Evolutionary conservation across 2,797 vertebrate species (phyloP).

Genomic region (Ptychobarbus kaznakovi): DNA sequence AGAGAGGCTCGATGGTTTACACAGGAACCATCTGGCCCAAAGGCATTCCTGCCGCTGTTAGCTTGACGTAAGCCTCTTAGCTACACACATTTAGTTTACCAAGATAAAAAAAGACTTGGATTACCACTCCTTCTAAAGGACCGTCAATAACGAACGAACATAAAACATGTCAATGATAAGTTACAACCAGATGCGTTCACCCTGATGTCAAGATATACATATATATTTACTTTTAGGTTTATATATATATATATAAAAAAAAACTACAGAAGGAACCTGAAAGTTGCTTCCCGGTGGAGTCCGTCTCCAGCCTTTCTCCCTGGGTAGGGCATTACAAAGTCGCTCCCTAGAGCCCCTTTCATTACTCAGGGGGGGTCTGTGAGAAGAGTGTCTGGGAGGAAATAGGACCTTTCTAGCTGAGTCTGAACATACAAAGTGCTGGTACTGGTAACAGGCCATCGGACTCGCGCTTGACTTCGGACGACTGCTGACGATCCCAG

Average conservation of each 20-base stretch:
- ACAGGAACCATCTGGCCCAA: slow-evolving; percentile 70
- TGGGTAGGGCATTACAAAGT: slow-evolving; percentile 61
- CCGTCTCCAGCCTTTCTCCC: slow-evolving; percentile 65
- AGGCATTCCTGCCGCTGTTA: slow-evolving; percentile 69
- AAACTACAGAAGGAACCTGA: slow-evolving; percentile 78
- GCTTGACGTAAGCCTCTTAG: slow-evolving; percentile 71
- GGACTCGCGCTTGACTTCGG: slow-evolving; percentile 10
- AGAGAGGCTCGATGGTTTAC: slow-evolving; percentile 64
- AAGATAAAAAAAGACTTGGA: slow-evolving; percentile 66
- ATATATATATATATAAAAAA: not conserved
- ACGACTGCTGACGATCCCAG: slow-evolving; percentile 22
- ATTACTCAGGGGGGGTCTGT: slow-evolving; percentile 49
- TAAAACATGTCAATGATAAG: slow-evolving; percentile 68
- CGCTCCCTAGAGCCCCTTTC: slow-evolving; percentile 50
- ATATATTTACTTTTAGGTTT: slow-evolving; percentile 73
- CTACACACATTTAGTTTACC: slow-evolving; percentile 71
- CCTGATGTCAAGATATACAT: slow-evolving; percentile 84
- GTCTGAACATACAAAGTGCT: slow-evolving; percentile 63
- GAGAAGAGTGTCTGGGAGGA: slow-evolving; percentile 57
- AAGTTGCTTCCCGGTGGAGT: slow-evolving; percentile 73
- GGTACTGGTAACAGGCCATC: slow-evolving; percentile 61
- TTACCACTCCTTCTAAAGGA: slow-evolving; percentile 67
- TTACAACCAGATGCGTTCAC: slow-evolving; percentile 79
- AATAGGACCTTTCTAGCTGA: slow-evolving; percentile 48
- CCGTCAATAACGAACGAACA: slow-evolving; percentile 71